Percentiles rank a stretch among this genome's conserved stretches.
These are phyloP conservation scores for Nomada goodeniana DNA, from an alignment of 2,888 invertebrate genomes.

Conservation along the genomic window DNA sequence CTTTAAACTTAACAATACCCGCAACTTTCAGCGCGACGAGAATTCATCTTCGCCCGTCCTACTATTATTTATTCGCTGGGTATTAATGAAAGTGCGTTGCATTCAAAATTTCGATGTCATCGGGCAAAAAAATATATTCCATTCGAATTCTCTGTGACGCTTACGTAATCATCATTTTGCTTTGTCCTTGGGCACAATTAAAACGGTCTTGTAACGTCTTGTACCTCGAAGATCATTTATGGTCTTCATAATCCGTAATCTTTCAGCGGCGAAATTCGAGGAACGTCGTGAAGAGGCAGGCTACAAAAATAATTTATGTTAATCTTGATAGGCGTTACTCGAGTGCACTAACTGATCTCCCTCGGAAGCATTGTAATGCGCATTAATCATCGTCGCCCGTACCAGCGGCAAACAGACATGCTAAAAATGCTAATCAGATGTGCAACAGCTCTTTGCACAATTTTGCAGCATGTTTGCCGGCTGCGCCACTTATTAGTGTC, in stretches of 20 bases:
- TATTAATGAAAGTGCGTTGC: slow-evolving; percentile 8
- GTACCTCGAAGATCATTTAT: neutral
- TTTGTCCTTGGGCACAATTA: slow-evolving; percentile 25
- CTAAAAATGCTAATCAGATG: slow-evolving; percentile 41
- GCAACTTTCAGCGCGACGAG: neutral
- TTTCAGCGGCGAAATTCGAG: neutral
- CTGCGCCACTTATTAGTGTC: neutral
- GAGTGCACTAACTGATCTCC: neutral
- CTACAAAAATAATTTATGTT: slow-evolving; percentile 24
- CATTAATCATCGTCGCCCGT: slow-evolving; percentile 12
- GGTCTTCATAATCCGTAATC: neutral
- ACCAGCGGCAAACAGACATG: neutral
- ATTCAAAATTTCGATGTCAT: slow-evolving; percentile 20
- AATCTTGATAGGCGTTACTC: slow-evolving; percentile 7
- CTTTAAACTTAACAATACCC: no score
- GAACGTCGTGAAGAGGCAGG: neutral
- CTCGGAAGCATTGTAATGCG: neutral
- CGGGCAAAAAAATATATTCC: slow-evolving; percentile 16
- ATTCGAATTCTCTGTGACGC: neutral
- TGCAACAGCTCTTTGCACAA: slow-evolving; percentile 1
- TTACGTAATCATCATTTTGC: slow-evolving; percentile 31
- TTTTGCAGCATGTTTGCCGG: neutral
- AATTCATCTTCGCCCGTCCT: neutral
- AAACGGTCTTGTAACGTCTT: neutral
- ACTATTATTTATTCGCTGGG: slow-evolving; percentile 4